Conservation (phyloP, 1,140 invertebrate species). For the Ceratoteleas bidentatus region DNA sequence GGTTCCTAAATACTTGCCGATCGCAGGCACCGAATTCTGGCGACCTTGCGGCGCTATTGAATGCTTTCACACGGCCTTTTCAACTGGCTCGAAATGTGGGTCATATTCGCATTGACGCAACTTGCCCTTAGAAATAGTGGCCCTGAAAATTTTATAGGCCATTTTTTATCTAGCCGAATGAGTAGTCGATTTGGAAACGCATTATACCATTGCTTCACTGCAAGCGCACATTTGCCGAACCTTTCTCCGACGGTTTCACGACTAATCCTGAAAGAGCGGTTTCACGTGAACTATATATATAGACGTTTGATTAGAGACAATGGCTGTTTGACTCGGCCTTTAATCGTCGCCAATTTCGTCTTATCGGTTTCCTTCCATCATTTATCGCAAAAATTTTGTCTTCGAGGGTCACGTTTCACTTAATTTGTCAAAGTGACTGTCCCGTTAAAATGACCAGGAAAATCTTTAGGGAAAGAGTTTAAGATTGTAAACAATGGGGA, state of each 20-base stretch:
- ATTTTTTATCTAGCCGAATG: conserved; percentile 60
- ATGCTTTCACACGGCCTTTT: conserved; percentile 64
- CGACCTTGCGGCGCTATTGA: conserved; percentile 62
- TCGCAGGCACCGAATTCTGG: conserved; percentile 52
- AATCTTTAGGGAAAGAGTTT: too few relatives aligned
- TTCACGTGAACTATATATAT: too few relatives aligned
- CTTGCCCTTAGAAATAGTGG: conserved; percentile 63
- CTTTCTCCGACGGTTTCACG: conserved; percentile 5
- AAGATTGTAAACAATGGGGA: too few relatives aligned
- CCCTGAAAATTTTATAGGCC: conserved; percentile 63
- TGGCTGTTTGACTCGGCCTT: too few relatives aligned
- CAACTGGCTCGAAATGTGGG: conserved; percentile 63
- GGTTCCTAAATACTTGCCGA: conserved; percentile 59
- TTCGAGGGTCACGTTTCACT: too few relatives aligned
- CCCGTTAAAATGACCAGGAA: too few relatives aligned
- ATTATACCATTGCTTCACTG: conserved; percentile 35
- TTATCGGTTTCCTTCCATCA: too few relatives aligned
- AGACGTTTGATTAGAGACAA: too few relatives aligned
- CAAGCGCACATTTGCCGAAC: neutral
- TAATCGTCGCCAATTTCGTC: too few relatives aligned
- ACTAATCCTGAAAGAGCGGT: too few relatives aligned
- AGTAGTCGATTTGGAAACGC: conserved; percentile 41
- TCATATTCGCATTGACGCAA: conserved; percentile 65
- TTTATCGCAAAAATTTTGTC: too few relatives aligned
- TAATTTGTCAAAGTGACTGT: too few relatives aligned